Percentiles rank a stretch among this genome's conserved stretches.
Conservation (phyloP, 2,797 vertebrate genomes). For the Aeoliscus strigatus region DNA sequence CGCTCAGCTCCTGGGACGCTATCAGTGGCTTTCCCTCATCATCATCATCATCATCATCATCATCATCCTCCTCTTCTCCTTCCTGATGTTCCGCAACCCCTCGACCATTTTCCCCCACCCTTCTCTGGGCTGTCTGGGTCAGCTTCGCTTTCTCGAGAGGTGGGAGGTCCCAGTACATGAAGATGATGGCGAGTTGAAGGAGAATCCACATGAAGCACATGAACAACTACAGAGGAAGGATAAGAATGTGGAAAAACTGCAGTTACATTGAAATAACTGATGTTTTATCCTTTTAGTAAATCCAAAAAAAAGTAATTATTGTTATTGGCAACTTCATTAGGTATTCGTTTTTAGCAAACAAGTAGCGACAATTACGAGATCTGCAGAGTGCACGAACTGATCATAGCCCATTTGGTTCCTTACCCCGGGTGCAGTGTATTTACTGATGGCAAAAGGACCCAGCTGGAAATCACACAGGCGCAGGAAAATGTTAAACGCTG, state of each 20-base stretch:
- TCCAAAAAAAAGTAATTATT: too few relatives aligned
- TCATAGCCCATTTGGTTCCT: slow-evolving; percentile 30
- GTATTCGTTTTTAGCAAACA: too few relatives aligned
- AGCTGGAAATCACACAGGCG: slow-evolving; percentile 77
- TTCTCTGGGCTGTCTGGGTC: background rate
- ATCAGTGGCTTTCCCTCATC: slow-evolving; percentile 66
- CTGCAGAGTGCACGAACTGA: too few relatives aligned
- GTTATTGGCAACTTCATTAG: too few relatives aligned
- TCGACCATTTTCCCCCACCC: slow-evolving; percentile 19
- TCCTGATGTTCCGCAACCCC: slow-evolving; percentile 17
- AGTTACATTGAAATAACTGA: too few relatives aligned
- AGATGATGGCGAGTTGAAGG: slow-evolving; percentile 73
- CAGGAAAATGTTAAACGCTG: slow-evolving; percentile 83
- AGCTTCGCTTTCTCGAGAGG: slow-evolving; percentile 28
- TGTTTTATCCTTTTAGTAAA: too few relatives aligned
- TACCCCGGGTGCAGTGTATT: slow-evolving; percentile 83
- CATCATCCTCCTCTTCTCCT: slow-evolving; percentile 27
- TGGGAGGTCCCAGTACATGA: slow-evolving; percentile 80
- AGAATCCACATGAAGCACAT: slow-evolving; percentile 82
- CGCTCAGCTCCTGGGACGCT: slow-evolving; percentile 50
- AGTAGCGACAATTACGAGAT: too few relatives aligned
- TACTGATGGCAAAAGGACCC: slow-evolving; percentile 79
- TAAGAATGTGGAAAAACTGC: background rate
- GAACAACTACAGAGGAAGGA: slow-evolving; percentile 70
- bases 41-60: slow-evolving; percentile 31